Evolutionary conservation across 2,888 invertebrate species (phyloP), one percentile per base, ranked within the genome.

Genomic region (Brachynemurus nebulosus): DNA sequence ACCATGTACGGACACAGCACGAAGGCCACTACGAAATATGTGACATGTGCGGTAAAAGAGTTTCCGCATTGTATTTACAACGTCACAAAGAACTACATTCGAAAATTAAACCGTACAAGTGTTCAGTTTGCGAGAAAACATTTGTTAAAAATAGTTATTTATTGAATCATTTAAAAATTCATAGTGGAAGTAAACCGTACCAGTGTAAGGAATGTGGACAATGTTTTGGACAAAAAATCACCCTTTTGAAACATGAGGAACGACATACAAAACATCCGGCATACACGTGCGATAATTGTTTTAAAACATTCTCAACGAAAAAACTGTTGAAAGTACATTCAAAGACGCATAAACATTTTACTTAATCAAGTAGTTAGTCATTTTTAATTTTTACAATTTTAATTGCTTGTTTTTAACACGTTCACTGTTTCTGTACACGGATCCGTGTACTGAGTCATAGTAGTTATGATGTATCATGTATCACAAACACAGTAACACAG

Each of bases 181-280:
- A 44, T 8, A 38, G 16, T 38, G 44, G 44, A 5, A 20, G 37
- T n/a, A 44, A 44, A 44, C 57, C 57, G 12, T 56, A 52, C 41
- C 48, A 47, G 21, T 58, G 58, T 30, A 63, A 65, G 35, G 59
- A 65, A 44, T 72, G 72, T 46, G 61, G 61, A 2, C 71, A 68
- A 50, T 61, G 66, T 2, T 72, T 72, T 53, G 66, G 70, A 0
- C 72, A 72, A 52, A 42, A 42, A 14, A 42, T 34, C 9, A 43
- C 37, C 2, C 27, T 43, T 16, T 17, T 43, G 9, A 43, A 43
- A 14, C 43, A 43, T 18, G 43, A 43, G 19, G 43, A 17, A 36
- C 37, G 36, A 9, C 43, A 43, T 43, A 9, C 11, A 2, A 33
- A 41, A 46, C 16, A 35, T 34, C 30, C 43, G 12, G 30, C 43